Evolutionary conservation across 2,113 vertebrate species (phyloP), one percentile per base, ranked within the genome.

Genomic region (Psephotus haematonotus): DNA sequence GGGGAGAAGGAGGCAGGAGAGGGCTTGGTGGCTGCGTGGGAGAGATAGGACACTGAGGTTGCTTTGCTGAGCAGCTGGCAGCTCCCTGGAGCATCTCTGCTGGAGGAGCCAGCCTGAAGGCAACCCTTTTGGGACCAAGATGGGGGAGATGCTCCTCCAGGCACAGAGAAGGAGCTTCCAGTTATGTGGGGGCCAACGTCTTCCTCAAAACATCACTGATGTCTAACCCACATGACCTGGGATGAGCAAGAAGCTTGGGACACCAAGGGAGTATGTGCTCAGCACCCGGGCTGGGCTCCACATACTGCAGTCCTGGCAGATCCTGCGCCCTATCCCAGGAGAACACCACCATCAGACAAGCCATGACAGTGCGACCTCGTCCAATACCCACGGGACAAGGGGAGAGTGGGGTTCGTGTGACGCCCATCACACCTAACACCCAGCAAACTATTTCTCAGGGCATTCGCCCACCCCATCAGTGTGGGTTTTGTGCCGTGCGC

Each of bases 161-260:
- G 31, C 28, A 33, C 4, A 19, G 46, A 37, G 52, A 67, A 59
- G 72, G 27, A 71, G 10, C 18, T 1, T 49, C 35, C 0, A 1
- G 37, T 59, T 65, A 17, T 1, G 0, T 11, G 53, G n/a, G 1
- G 3, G n/a, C 39, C 44, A 29, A 0, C 0, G 1, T 41, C 46
- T 52, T 68, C 24, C 59, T 33, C 37, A 50, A 5, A 71, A 33
- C 16, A 10, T 28, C 15, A 1, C 19, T 18, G 33, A 7, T 3
- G 17, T 28, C 37, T 59, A 41, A 31, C 23, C 1, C 0, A 23
- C 37, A 8, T 13, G 67, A 37, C 50, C 33, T 17, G 59, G 6
- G 28, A 4, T 24, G 37, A 59, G n/a, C 3, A 3, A 63, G 52
- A 52, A 44, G 43, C 49, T 50, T 2, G 2, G 52, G 17, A 69